A percentile compares a stretch with the other conserved stretches of the same genome.
These are phyloP conservation scores for Thera britannica DNA, from an alignment of 2,888 invertebrate species.

Conservation along the genomic window DNA sequence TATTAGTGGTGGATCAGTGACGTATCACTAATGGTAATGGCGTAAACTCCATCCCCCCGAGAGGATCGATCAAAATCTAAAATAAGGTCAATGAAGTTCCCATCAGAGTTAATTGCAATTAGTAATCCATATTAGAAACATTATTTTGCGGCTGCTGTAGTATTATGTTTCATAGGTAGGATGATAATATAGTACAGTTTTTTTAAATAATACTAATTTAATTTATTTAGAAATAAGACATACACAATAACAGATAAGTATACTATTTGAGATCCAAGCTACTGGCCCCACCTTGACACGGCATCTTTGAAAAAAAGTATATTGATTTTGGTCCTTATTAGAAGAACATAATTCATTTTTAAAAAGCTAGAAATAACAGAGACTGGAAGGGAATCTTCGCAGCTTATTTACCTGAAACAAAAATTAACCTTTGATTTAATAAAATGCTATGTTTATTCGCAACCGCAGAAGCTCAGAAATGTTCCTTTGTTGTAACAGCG, in stretches of 20 bases:
- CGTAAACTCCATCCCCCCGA: constrained; percentile 12
- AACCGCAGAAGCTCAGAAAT: constrained; percentile 6
- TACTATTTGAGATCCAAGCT: too few relatives aligned
- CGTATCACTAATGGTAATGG: constrained; percentile 25
- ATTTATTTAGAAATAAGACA: too few relatives aligned
- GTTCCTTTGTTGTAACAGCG: constrained; percentile 9
- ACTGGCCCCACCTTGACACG: too few relatives aligned
- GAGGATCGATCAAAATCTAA: constrained; percentile 23
- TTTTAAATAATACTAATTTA: too few relatives aligned
- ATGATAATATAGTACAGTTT: too few relatives aligned
- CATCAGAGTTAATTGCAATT: constrained; percentile 10
- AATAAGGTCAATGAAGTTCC: constrained; percentile 19
- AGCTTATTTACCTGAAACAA: constrained; percentile 12
- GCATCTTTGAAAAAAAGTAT: too few relatives aligned
- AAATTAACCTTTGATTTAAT: not conserved
- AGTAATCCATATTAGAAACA: not conserved
- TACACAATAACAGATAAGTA: too few relatives aligned
- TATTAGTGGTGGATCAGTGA: constrained; percentile 24
- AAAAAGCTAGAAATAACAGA: not conserved
- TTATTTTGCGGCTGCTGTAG: not conserved
- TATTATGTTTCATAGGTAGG: too few relatives aligned
- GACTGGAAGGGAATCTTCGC: not conserved
- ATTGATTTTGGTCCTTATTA: too few relatives aligned
- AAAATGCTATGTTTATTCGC: not conserved
- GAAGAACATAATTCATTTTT: too few relatives aligned